Evolutionary conservation across 2,797 vertebrate species (phyloP), one percentile per base, ranked within the genome.

Genomic region (Salmo trutta): DNA sequence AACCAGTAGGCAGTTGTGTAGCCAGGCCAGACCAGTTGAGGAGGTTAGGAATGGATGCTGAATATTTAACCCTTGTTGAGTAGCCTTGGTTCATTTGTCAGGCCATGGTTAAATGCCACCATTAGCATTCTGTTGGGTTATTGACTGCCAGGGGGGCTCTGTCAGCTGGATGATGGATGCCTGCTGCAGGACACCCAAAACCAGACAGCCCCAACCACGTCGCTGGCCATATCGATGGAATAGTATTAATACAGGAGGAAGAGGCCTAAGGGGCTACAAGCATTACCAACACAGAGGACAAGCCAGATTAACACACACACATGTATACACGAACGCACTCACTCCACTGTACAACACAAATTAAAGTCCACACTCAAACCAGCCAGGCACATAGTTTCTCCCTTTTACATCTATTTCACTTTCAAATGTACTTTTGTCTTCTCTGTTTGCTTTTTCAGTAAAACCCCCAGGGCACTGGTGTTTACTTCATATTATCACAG

Each of bases 111-210:
- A 92, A 94, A 90, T 92, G 92, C 92, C 94, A 95, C 95, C 94
- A 97, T 98, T 97, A 96, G 95, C 96, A 97, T 97, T 95, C 93
- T 93, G 95, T 90, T 91, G 90, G 88, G 90, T 93, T 96, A 97
- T 96, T 95, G 96, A 96, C 94, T 90, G 31, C 10, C 41, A 14
- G 33, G 19, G 91, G 86, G 74, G 91, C 82, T 69, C 90, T 93
- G 92, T 90, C 85, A 90, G 88, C 90, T 84, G 56, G 67, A 92
- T 96, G 96, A 97, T 95, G 94, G 95, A 96, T 96, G 95, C 93
- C 92, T 93, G 92, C 93, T 93, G 94, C 93, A 90, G 93, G 92
- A 94, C 85, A 71, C 68, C 93, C 92, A 93, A 93, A 93, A 94
- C 92, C 91, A 91, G 90, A 87, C 82, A 82, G 93, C 83, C 90